A percentile compares a stretch with the other conserved stretches of the same genome.
Conservation (phyloP, 2,888 invertebrate species). For the Salticus scenicus region DNA sequence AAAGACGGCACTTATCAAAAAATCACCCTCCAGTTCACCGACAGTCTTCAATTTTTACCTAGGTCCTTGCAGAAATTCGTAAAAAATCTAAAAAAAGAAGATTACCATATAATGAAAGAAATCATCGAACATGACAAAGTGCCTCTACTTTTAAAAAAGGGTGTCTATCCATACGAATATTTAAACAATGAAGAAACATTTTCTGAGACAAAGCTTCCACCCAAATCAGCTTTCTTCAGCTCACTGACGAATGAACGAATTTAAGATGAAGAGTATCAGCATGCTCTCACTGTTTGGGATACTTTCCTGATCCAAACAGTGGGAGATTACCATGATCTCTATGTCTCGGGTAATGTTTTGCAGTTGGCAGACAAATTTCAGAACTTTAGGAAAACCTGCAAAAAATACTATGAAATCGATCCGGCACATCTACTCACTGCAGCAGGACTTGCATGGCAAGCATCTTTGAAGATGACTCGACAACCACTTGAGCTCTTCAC, state of each 20-base stretch:
- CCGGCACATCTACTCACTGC: constrained; percentile 70
- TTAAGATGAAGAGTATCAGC: not conserved
- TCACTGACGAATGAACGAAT: constrained; percentile 72
- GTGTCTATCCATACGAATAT: constrained; percentile 17
- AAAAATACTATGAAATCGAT: constrained; percentile 72
- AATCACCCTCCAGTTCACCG: not conserved
- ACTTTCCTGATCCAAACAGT: not conserved
- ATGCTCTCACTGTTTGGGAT: not conserved
- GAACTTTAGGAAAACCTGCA: constrained; percentile 73
- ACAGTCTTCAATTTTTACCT: not conserved
- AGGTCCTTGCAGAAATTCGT: not conserved
- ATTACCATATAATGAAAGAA: not conserved
- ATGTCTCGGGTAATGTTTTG: not conserved
- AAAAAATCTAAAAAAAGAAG: not conserved
- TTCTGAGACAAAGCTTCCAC: not conserved
- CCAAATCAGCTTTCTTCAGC: constrained; percentile 72
- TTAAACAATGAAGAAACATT: not conserved
- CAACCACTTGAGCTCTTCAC: constrained; percentile 71
- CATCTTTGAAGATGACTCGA: constrained; percentile 18
- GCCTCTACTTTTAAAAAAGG: not conserved
- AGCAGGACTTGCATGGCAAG: constrained; percentile 74
- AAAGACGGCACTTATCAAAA: not conserved
- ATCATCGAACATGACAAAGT: not conserved
- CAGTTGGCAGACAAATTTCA: not conserved
- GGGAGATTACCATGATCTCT: constrained; percentile 4